Conservation (phyloP, 1,140 invertebrate species). For the Heliconius eleuchia region DNA sequence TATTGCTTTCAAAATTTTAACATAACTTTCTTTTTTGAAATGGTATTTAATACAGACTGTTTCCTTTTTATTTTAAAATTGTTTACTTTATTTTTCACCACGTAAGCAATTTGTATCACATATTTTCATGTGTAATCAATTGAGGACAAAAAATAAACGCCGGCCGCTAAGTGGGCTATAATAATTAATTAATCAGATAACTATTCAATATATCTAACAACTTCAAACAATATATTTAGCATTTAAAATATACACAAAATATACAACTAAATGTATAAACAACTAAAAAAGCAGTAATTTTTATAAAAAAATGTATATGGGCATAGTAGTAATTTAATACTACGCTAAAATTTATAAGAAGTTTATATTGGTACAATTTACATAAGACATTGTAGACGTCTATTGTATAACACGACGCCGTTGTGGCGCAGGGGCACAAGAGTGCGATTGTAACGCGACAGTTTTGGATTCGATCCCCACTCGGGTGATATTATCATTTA, state of each 20-base stretch:
- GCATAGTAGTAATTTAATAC: no score
- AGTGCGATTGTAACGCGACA: no score
- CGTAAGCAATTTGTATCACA: background rate
- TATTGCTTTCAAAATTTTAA: background rate
- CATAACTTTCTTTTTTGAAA: background rate
- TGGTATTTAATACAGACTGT: background rate
- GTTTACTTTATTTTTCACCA: background rate
- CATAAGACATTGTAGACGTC: no score
- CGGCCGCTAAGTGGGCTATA: constrained; percentile 2
- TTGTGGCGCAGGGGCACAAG: no score
- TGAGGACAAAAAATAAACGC: constrained; percentile 8
- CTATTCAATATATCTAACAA: background rate
- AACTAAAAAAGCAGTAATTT: background rate
- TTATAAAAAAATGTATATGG: no score
- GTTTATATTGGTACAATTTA: no score
- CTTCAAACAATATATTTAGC: background rate
- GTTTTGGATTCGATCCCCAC: no score
- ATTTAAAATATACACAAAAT: no score
- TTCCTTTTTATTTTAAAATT: background rate
- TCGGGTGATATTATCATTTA: no score
- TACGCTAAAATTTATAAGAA: no score
- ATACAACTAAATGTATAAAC: background rate
- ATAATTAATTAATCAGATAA: background rate
- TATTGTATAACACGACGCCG: no score
- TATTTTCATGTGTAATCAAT: constrained; percentile 4